Evolutionary conservation across 2,888 invertebrate genomes (phyloP).

Genomic region (Acronicta psi): DNA sequence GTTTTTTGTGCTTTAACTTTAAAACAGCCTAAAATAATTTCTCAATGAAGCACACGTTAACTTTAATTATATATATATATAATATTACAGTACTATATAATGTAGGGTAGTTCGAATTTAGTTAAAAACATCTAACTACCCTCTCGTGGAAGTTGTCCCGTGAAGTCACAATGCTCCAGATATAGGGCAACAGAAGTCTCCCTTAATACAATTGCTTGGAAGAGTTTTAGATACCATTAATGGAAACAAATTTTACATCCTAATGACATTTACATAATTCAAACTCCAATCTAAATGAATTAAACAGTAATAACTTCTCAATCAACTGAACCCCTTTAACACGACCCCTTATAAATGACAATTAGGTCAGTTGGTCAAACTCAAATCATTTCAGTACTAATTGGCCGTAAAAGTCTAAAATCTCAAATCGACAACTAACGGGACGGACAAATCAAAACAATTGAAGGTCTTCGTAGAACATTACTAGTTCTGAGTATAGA

Average conservation of each 20-base stretch:
- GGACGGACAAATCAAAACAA: neutral
- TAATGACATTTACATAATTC: constrained; percentile 18
- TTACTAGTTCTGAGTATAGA: too few relatives aligned
- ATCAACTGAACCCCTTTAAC: constrained; percentile 32
- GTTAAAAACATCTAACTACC: too few relatives aligned
- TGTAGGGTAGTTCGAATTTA: too few relatives aligned
- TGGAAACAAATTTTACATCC: constrained; percentile 13
- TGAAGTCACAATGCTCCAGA: too few relatives aligned
- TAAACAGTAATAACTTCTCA: constrained; percentile 39
- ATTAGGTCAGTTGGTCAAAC: constrained; percentile 25
- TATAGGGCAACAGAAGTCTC: too few relatives aligned
- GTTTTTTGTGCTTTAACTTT: neutral
- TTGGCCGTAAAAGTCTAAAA: constrained; percentile 16
- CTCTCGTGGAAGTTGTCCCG: too few relatives aligned
- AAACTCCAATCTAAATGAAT: constrained; percentile 18
- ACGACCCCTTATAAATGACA: constrained; percentile 30
- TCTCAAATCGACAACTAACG: neutral
- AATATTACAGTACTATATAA: too few relatives aligned
- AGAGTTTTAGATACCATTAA: too few relatives aligned
- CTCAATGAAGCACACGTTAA: too few relatives aligned
- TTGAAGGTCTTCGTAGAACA: constrained; percentile 1
- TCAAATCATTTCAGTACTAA: constrained; percentile 40
- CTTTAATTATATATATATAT: too few relatives aligned
- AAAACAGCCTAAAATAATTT: too few relatives aligned
- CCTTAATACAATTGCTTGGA: too few relatives aligned